Conservation (phyloP, 2,888 invertebrate genomes). For the Parochlus steinenii region DNA sequence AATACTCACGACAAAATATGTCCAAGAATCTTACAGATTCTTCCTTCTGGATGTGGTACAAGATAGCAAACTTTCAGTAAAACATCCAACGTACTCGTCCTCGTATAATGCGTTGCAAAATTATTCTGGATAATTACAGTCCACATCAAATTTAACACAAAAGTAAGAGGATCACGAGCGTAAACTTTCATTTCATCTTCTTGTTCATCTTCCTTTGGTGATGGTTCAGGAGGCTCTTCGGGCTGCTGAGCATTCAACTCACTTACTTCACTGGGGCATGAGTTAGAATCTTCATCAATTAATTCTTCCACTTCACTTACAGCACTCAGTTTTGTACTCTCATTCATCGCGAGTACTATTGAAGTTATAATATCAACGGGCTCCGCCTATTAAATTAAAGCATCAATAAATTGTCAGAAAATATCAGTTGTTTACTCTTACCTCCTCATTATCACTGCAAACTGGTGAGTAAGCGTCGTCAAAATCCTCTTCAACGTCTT, state of each 20-base stretch:
- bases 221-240: conserved; percentile 16
- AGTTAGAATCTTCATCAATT: too few relatives aligned
- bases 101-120: conserved; percentile 5
- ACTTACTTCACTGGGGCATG: too few relatives aligned
- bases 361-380: too few relatives aligned
- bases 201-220: conserved; percentile 24
- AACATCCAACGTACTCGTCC: conserved; percentile 4
- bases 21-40: too few relatives aligned
- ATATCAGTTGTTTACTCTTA: conserved; percentile 19
- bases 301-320: too few relatives aligned
- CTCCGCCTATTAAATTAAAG: too few relatives aligned
- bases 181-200: conserved; percentile 24
- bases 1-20: conserved; percentile 26
- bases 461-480: conserved; percentile 29
- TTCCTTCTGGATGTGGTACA: too few relatives aligned
- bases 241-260: too few relatives aligned
- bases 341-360: too few relatives aligned
- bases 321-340: too few relatives aligned
- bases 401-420: too few relatives aligned
- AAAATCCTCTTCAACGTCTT: conserved; percentile 14
- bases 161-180: conserved; percentile 14
- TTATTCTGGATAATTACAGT: conserved; percentile 6
- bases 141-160: conserved; percentile 5
- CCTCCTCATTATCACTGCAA: conserved; percentile 27
- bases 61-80: conserved; percentile 10